Base-by-base conservation (phyloP, 2,888 invertebrate genomes). In the Tenthredo distinguenda region DNA sequence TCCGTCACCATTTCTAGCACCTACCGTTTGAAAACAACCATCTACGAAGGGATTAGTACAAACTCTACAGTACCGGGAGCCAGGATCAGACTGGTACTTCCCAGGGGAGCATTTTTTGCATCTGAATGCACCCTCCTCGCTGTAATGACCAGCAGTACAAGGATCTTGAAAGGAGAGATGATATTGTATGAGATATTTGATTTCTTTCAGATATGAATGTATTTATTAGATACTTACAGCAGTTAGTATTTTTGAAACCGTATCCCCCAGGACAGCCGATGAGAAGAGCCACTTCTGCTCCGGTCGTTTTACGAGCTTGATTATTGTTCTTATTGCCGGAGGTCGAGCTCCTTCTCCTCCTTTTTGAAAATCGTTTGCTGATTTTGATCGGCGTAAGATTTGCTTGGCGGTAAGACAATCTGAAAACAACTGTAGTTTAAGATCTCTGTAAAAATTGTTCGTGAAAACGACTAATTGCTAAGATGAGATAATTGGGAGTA, bases 371-470 rank as follows among this genome's bases (percentile, higher is more conserved):
- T 21, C 79, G 85, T 55, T 86, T 85, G 58, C 21, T 86, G 85
- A 79, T 87, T 86, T 83, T 85, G 83, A 90, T 87, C 83, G 91
- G 91, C 58, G 88, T 89, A 86, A 91, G 88, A 87, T 84, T 90
- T 79, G 90, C 89, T 77, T 87, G 88, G 86, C 88, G 88, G 87
- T 90, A 89, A 18, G 90, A 89, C 79, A 90, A 89, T 88, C 91
- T 91, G 87, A 91, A 91, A 91, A 90, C 90, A 89, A 91, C 91
- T 91, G 88, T 90, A 87, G 90, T 91, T 91, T 90, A 91, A 90
- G 88, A 88, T 91, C 88, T 90, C 90, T 91, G 89, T 91, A 91
- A 88, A 91, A 88, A 90, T 86, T 87, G 88, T 90, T 87, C 88
- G 87, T 81, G 85, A 86, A 86, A 85, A 86, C 74, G 86, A 85